Conservation (phyloP, 2,888 invertebrate species). For the Nycteola revayana region DNA sequence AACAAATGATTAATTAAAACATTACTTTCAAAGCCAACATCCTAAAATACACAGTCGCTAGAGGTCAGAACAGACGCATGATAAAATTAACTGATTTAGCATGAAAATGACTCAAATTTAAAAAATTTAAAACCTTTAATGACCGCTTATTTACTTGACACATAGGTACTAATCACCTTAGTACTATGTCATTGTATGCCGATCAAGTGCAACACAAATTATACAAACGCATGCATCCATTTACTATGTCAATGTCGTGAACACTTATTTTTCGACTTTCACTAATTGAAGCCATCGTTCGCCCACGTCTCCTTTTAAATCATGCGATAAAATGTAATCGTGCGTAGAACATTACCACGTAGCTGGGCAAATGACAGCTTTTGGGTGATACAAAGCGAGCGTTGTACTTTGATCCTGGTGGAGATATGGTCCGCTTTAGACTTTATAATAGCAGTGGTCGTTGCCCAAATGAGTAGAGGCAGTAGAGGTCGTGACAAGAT, state of each 20-base stretch:
- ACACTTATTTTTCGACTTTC: conserved; percentile 27
- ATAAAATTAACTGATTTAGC: too few species aligned
- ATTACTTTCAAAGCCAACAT: too few species aligned
- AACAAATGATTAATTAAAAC: too few species aligned
- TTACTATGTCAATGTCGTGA: conserved; percentile 24
- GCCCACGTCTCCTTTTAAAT: conserved; percentile 22
- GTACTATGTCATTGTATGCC: too few species aligned
- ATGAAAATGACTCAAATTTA: too few species aligned
- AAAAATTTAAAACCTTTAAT: too few species aligned
- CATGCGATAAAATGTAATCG: conserved; percentile 26
- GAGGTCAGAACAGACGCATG: too few species aligned
- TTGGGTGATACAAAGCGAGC: conserved; percentile 19
- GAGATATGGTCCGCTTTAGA: conserved; percentile 16
- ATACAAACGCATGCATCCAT: conserved; percentile 10
- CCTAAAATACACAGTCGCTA: too few species aligned
- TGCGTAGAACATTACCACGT: conserved; percentile 29
- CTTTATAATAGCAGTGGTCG: conserved; percentile 13
- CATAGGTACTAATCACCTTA: too few species aligned
- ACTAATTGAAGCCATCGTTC: conserved; percentile 29
- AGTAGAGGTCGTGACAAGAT: conserved; percentile 49
- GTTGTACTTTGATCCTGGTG: conserved; percentile 28
- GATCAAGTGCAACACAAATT: too few species aligned
- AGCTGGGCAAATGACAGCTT: conserved; percentile 12
- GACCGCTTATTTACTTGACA: too few species aligned
- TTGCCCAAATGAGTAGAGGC: conserved; percentile 17